These are phyloP conservation scores for Limonius californicus DNA, from an alignment of 1,140 invertebrate species.

Conservation along the genomic window DNA sequence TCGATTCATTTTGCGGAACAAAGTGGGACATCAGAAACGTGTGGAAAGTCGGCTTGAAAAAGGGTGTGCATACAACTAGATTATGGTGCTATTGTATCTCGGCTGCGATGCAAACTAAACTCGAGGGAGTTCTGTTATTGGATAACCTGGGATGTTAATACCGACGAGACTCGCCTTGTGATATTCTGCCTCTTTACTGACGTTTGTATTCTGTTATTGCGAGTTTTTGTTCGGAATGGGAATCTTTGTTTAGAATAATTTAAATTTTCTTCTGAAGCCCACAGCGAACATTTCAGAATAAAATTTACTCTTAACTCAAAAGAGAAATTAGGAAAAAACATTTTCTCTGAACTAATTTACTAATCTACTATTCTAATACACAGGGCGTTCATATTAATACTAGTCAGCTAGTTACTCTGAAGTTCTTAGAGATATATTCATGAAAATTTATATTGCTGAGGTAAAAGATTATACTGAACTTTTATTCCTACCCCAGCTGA, in stretches of 20 bases:
- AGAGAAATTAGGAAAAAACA: no score
- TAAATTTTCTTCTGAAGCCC: background rate
- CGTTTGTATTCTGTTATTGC: slow-evolving; percentile 5
- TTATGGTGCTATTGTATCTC: slow-evolving; percentile 30
- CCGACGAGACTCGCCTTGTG: slow-evolving; percentile 23
- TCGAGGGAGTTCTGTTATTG: slow-evolving; percentile 31
- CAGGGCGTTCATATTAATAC: no score
- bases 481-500: no score
- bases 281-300: no score
- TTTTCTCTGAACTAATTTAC: no score
- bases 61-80: slow-evolving; percentile 29
- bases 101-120: slow-evolving; percentile 32
- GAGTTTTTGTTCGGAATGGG: background rate
- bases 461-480: no score
- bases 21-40: background rate
- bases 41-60: background rate
- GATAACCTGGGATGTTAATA: slow-evolving; percentile 31
- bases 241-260: slow-evolving; percentile 8
- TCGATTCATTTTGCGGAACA: background rate
- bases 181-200: slow-evolving; percentile 2
- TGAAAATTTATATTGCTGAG: no score
- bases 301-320: no score
- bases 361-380: no score
- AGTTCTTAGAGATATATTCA: no score
- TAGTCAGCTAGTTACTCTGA: no score